Evolutionary conservation across 2,888 invertebrate genomes (phyloP), one percentile per base, ranked within the genome.

Genomic region (Gryllus longicercus): DNA sequence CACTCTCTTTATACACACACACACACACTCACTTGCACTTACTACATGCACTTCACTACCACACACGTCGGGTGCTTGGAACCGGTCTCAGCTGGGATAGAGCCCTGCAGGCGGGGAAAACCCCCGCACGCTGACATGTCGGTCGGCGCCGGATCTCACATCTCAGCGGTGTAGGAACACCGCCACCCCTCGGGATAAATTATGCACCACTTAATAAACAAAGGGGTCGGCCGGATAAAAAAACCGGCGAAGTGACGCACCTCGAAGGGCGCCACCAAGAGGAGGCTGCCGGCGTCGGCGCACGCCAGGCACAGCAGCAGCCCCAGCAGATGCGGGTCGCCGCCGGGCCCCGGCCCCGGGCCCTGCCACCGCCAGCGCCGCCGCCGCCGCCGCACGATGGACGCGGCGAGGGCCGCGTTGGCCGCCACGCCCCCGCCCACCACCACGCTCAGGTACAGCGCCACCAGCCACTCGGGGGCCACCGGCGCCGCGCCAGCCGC

Each of bases 231-330:
- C 5, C 38, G 38, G 38, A 8, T 5, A 4, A 38, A 38, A 8
- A 5, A 38, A 8, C 0, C 38, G 38, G 38, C 8, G 38, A 8
- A 2, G 2, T 8, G 38, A 8, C n/a, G 50, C 14, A 79, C 76
- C 76, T 79, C 79, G 16, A 18, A 51, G 8, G 79, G 79, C 11
- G 79, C 80, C 21, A 80, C 21, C 25, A 78, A 38, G 50, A 78
- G 23, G 50, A 80, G 50, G 18, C 50, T 21, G 38, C 78, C 78
- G 25, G 78, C 75, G 76, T 80, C 80, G 23, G 78, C 75, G 23
- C 25, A 38, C 49, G 80, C 80, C 49, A 80, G 21, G 51, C 78
- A 74, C 50, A 77, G 49, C n/a, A 80, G 78, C 18, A 80, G 49
- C 75, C 38, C 50, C 75, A 80, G 78, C 49, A 79, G 51, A 23